Conservation (phyloP, 2,888 invertebrate genomes). For the Chironomus riparius region DNA sequence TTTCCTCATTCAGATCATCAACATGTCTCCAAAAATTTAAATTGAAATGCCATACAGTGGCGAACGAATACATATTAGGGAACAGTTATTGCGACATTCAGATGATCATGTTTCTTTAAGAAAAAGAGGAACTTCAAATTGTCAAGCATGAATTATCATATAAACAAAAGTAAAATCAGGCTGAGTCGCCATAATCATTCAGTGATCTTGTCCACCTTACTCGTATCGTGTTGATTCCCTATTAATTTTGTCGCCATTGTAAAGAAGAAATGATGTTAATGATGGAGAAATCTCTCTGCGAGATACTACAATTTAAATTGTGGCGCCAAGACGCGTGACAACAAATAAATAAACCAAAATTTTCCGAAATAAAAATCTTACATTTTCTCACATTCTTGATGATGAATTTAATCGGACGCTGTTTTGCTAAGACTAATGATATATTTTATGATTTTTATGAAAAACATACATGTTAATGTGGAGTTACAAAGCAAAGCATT, state of each 20-base stretch:
- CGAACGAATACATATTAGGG: neutral
- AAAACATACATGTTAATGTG: too few relatives aligned
- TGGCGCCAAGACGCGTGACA: constrained; percentile 20
- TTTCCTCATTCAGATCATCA: neutral
- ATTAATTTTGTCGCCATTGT: neutral
- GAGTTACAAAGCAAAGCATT: too few relatives aligned
- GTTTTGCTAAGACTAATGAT: neutral
- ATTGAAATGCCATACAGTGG: neutral
- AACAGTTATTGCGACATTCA: neutral
- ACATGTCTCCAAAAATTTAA: neutral
- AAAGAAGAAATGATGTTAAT: neutral
- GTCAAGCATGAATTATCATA: too few relatives aligned
- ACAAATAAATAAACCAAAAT: neutral
- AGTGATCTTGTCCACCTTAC: too few relatives aligned
- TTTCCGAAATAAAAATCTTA: neutral
- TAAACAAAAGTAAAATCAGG: too few relatives aligned
- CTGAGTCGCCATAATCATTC: too few relatives aligned
- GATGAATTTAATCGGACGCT: constrained; percentile 1
- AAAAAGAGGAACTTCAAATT: too few relatives aligned
- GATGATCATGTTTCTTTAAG: too few relatives aligned
- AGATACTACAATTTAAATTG: neutral
- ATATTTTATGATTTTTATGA: neutral
- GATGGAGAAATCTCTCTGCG: constrained; percentile 6
- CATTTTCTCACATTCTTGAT: neutral
- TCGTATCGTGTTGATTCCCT: neutral